Base-by-base conservation (phyloP, 2,113 vertebrate species). In the Glaucomys volans region DNA sequence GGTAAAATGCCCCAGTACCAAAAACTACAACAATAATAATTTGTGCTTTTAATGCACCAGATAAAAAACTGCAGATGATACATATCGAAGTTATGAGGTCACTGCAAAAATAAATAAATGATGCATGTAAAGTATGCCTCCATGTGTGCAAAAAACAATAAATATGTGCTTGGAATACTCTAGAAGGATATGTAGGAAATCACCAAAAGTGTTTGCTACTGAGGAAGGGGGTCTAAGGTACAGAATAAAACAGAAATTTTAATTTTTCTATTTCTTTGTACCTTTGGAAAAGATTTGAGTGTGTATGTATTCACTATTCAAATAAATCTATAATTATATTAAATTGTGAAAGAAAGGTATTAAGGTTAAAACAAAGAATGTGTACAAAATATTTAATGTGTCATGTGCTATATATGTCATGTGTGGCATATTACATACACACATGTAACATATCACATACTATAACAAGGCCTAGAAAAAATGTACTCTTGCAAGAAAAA, bases 401-500 rank as follows among this genome's bases (percentile, higher is more conserved):
- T 71, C 62, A 75, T 16, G 24, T 32, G 26, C 5, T 32, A 54
- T 40, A 52, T 11, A 50, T 24, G 42, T 72, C 28, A 94, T 62
- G 30, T 86, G n/a, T 54, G 32, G 32, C 9, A 62, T 54, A 77
- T 17, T 50, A 87, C 26, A 54, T 18, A 57, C 3, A 91, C 52
- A 89, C 2, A 69, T 2, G 35, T 20, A 81, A 89, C 35, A 54
- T 28, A 4, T 84, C 4, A 47, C 59, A 76, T 13, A 54, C 52
- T 74, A 50, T 22, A 37, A 2, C n/a, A 87, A 92, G n/a, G 62
- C 64, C n/a, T 88, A 72, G 72, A 88, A 13, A 84, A 59, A 84
- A 88, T 64, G 72, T 57, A 77, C 50, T 89, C 89, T 84, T 84
- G 16, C 14, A 75, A 92, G 52, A 72, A 92, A 91, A 91, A 42